Conservation (phyloP, 2,797 vertebrate species). For the Cyclopterus lumpus region DNA sequence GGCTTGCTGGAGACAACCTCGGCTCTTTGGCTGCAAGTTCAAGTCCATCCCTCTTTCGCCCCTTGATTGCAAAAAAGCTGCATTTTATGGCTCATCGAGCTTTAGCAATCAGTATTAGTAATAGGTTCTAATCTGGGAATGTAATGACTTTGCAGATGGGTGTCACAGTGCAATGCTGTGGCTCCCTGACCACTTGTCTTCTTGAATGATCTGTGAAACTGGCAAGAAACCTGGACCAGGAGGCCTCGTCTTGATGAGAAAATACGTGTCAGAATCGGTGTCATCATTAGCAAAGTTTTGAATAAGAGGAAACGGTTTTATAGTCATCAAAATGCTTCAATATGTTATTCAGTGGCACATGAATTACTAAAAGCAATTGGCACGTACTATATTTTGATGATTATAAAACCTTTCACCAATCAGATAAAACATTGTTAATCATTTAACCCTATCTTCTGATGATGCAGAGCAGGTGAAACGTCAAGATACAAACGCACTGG, state of each 20-base stretch:
- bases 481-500: background rate
- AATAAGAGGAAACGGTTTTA: background rate
- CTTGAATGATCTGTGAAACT: constrained; percentile 36
- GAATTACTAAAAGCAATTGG: no score
- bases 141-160: constrained; percentile 67
- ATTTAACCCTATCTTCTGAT: background rate
- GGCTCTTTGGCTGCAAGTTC: constrained; percentile 23
- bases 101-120: constrained; percentile 70
- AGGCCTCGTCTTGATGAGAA: background rate
- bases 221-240: background rate
- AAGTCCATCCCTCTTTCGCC: constrained; percentile 45
- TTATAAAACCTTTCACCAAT: background rate
- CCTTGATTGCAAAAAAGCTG: constrained; percentile 57
- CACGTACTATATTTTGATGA: background rate
- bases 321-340: background rate
- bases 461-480: background rate
- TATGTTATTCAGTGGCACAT: background rate
- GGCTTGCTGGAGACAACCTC: constrained; percentile 15
- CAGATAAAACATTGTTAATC: background rate
- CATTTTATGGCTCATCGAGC: constrained; percentile 66
- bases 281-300: background rate
- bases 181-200: constrained; percentile 54
- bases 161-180: constrained; percentile 54
- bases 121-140: constrained; percentile 67
- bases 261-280: background rate